Evolutionary conservation across 2,113 vertebrate genomes (phyloP), one percentile per base, ranked within the genome.

Genomic region (Podarcis raffonei): DNA sequence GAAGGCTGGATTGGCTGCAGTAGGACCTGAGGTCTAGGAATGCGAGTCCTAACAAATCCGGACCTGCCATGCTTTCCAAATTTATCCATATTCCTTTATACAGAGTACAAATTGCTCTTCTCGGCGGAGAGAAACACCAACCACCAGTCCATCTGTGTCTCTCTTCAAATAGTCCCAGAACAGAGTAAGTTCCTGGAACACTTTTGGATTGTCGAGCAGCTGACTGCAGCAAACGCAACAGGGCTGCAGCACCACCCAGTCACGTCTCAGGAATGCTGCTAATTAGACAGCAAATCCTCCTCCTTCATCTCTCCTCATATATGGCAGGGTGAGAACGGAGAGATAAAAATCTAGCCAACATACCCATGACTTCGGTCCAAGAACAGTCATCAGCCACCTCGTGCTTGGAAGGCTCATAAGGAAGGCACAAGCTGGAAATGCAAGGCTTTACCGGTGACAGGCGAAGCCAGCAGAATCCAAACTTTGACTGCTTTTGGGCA

Each of bases 41-140:
- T 5, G 2, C 74, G 87, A 0, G 85, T 57, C 1, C 94, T 90
- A 90, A 66, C 20, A 69, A 39, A 25, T 84, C 71, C 37, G 0
- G 89, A 80, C 87, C 74, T 68, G 62, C 22, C 0, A 42, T 39
- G 0, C 0, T 7, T 1, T 66, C 91, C 87, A 16, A 37, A 4
- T 7, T 85, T 80, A 30, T 94, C 95, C 95, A 94, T 95, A 90
- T 11, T 79, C 62, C 82, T 59, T 77, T 65, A 65, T 5, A 37
- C 4, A 16, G n/a, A 12, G 13, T 30, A 32, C 71, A 1, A 71
- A 0, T 0, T 20, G 0, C 48, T 57, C 7, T 35, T 0, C 0
- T 1, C 16, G 0, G 1, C 86, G 90, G 27, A 69, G 6, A 69
- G 42, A 37, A 27, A 20, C 30, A 1, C 30, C 12, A 18, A 12